A percentile compares a stretch with the other conserved stretches of the same genome.
phyloP scores from a whole-genome alignment of 1,140 invertebrate genomes.

The Sinonovacula constricta region DNA sequence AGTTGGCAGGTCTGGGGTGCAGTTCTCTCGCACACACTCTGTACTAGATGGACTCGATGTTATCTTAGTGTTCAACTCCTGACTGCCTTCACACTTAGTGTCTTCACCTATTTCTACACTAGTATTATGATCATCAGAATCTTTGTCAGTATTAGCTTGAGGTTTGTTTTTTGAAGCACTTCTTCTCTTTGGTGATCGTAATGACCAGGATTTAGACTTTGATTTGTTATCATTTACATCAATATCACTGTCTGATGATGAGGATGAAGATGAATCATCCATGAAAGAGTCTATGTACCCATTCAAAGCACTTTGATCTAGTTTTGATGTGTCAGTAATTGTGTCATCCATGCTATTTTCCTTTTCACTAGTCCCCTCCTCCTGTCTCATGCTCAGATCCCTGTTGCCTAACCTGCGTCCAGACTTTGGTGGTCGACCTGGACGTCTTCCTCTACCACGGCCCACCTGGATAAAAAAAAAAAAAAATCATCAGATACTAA shows the following conservation, averaged over 20 bases:
- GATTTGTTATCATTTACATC: background rate
- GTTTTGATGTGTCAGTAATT: background rate
- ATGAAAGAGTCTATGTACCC: background rate
- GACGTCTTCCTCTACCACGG: conserved; percentile 22
- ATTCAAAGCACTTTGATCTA: background rate
- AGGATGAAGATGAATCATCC: background rate
- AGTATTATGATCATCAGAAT: conserved; percentile 49
- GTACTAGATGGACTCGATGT: conserved; percentile 53
- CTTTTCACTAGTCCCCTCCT: background rate
- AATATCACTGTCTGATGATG: background rate
- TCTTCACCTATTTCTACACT: conserved; percentile 54
- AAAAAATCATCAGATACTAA: too few species aligned
- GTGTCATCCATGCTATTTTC: conserved; percentile 16
- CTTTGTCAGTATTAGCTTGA: conserved; percentile 43
- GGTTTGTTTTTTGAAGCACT: conserved; percentile 44
- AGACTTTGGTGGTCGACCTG: conserved; percentile 1
- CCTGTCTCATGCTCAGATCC: background rate
- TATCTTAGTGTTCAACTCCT: conserved; percentile 18
- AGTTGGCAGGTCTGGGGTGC: conserved; percentile 54
- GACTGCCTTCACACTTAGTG: conserved; percentile 41
- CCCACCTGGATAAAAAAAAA: too few species aligned
- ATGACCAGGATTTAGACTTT: background rate
- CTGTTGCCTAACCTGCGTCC: background rate
- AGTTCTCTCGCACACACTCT: conserved; percentile 57
- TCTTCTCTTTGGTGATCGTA: conserved; percentile 6